Evolutionary conservation across 2,797 vertebrate species (phyloP).

Genomic region (Chaenodraco wilsoni): DNA sequence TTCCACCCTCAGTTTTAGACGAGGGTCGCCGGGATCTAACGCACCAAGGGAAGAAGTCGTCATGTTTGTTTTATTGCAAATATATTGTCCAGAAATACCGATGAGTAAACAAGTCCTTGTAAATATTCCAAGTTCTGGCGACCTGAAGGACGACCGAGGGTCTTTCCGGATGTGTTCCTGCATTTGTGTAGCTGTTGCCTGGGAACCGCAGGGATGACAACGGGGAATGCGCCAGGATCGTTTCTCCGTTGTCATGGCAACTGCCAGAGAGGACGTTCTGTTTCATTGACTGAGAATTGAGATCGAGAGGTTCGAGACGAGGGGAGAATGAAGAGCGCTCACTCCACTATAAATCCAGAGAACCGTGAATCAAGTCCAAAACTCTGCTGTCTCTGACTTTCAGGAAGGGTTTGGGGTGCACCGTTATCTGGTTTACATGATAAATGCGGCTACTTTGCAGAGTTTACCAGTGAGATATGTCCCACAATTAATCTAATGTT

Average conservation of each 20-base stretch:
- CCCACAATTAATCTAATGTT: not conserved
- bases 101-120: constrained; percentile 24
- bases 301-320: constrained; percentile 2
- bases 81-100: constrained; percentile 16
- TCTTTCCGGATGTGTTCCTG: constrained; percentile 67
- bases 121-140: constrained; percentile 44
- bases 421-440: not conserved
- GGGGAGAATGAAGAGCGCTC: constrained; percentile 24
- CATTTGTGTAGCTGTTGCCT: constrained; percentile 74
- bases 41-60: constrained; percentile 43
- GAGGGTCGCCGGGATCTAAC: constrained; percentile 59
- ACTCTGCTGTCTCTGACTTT: not conserved
- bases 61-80: constrained; percentile 49
- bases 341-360: constrained; percentile 6
- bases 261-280: constrained; percentile 48
- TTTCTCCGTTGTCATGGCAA: constrained; percentile 74
- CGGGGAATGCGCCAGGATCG: constrained; percentile 61
- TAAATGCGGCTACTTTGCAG: not conserved
- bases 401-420: not conserved
- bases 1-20: constrained; percentile 72
- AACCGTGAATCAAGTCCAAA: not conserved
- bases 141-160: constrained; percentile 25
- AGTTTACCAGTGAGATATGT: not conserved
- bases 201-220: constrained; percentile 59
- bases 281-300: constrained; percentile 39